A percentile compares a stretch with the other conserved stretches of the same genome.
Evolutionary conservation across 1,140 invertebrate species (phyloP).

Genomic region (Doryteuthis pealeii): DNA sequence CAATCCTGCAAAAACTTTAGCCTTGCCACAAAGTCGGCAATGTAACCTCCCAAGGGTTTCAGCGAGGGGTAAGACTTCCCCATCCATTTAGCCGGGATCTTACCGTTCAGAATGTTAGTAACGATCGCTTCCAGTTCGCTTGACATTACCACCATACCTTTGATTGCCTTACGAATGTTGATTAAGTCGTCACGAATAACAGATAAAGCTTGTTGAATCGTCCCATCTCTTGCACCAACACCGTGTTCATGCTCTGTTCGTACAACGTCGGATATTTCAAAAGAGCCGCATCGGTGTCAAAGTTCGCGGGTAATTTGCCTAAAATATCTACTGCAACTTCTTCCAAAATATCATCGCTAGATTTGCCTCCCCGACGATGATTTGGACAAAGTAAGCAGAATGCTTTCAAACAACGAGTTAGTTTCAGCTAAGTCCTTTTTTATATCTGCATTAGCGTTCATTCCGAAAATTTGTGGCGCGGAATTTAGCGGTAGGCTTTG

Average conservation of each 20-base stretch:
- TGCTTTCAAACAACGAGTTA: conserved; percentile 70
- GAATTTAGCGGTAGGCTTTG: conserved; percentile 32
- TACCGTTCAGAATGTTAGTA: conserved; percentile 75
- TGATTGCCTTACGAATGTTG: conserved; percentile 76
- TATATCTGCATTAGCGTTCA: conserved; percentile 45
- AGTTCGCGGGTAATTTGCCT: conserved; percentile 68
- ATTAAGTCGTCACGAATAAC: conserved; percentile 71
- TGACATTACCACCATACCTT: conserved; percentile 80
- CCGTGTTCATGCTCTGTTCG: conserved; percentile 83
- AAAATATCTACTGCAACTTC: conserved; percentile 66
- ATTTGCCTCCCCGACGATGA: conserved; percentile 64
- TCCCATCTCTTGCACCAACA: conserved; percentile 87
- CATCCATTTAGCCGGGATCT: conserved; percentile 63
- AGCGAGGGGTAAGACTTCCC: conserved; percentile 39
- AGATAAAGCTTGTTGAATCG: conserved; percentile 75
- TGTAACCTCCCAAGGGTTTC: conserved; percentile 38
- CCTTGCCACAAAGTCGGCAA: conserved; percentile 57
- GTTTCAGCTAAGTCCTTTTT: conserved; percentile 45
- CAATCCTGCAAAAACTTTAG: conserved; percentile 56
- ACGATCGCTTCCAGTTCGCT: conserved; percentile 83
- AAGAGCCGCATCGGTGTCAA: conserved; percentile 65
- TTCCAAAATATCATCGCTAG: conserved; percentile 69
- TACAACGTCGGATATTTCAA: conserved; percentile 75
- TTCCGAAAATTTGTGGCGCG: conserved; percentile 39
- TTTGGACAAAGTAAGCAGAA: conserved; percentile 67